Percentiles rank a stretch among this genome's conserved stretches.
These are phyloP conservation scores for Drosophila pseudotalamancana DNA, from an alignment of 2,888 invertebrate species.

Conservation along the genomic window DNA sequence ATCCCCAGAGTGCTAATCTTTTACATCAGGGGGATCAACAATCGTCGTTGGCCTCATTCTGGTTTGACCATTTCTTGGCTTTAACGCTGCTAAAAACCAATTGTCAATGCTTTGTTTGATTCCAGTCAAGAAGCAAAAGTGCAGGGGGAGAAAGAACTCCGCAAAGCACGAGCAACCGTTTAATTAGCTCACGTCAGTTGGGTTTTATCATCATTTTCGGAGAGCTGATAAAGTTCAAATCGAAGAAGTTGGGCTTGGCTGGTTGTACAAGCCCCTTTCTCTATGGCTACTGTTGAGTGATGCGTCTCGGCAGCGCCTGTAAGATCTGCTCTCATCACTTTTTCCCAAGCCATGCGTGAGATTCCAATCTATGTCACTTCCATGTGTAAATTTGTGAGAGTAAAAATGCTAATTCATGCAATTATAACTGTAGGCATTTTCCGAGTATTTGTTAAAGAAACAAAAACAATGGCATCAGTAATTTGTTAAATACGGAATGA, in stretches of 20 bases:
- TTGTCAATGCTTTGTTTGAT: constrained; percentile 61
- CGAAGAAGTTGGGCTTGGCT: constrained; percentile 24
- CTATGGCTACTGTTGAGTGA: constrained; percentile 1
- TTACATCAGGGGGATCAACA: constrained; percentile 9
- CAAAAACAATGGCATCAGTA: constrained; percentile 64
- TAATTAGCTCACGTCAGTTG: constrained; percentile 62
- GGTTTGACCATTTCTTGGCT: constrained; percentile 15
- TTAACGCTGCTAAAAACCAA: constrained; percentile 30
- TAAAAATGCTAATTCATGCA: constrained; percentile 68
- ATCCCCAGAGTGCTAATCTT: too few species aligned
- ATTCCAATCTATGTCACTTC: constrained; percentile 55
- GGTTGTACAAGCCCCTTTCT: constrained; percentile 43
- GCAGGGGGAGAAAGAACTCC: constrained; percentile 10
- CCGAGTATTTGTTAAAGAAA: constrained; percentile 55
- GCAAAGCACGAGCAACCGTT: constrained; percentile 26
- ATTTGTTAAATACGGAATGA: constrained; percentile 64
- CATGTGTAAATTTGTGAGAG: constrained; percentile 7
- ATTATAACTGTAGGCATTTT: constrained; percentile 72
- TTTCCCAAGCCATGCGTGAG: constrained; percentile 38
- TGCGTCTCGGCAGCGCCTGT: constrained; percentile 39
- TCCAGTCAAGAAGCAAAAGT: constrained; percentile 35
- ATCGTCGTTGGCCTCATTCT: not conserved
- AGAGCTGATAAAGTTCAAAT: constrained; percentile 1
- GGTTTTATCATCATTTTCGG: constrained; percentile 19
- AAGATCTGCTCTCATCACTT: constrained; percentile 45